Percentiles rank a stretch among this genome's conserved stretches.
Conservation (phyloP, 2,113 vertebrate species). For the Corydoras sp. region DNA sequence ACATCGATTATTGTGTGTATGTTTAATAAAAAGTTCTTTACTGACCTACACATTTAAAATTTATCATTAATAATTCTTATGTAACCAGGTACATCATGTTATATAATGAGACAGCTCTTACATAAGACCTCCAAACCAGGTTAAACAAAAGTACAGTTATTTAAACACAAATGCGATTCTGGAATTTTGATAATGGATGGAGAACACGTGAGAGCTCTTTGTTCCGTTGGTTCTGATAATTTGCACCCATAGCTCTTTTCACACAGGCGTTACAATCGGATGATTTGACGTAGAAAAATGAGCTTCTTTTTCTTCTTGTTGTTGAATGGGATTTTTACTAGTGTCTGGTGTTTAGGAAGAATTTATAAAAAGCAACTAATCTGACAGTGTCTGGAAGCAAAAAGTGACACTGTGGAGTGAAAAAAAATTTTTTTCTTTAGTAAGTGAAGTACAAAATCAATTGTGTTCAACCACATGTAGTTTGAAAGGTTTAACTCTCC, state of each 20-base stretch:
- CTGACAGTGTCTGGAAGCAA: neutral
- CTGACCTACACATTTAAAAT: constrained; percentile 33
- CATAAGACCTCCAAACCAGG: constrained; percentile 14
- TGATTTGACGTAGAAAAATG: neutral
- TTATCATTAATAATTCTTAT: constrained; percentile 31
- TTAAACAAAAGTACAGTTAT: neutral
- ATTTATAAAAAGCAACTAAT: neutral
- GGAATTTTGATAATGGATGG: neutral
- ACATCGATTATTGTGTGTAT: constrained; percentile 2
- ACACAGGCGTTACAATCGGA: neutral
- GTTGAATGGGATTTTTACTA: neutral
- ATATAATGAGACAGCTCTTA: constrained; percentile 34
- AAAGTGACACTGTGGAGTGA: no score
- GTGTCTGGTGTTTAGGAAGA: neutral
- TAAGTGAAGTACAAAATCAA: no score
- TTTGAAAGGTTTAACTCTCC: no score
- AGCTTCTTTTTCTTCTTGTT: neutral
- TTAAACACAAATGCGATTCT: no score
- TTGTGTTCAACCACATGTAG: no score
- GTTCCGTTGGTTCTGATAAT: neutral
- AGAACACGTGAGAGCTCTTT: neutral
- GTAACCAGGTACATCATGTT: constrained; percentile 38
- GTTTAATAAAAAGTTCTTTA: constrained; percentile 19
- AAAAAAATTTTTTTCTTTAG: no score
- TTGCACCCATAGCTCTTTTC: neutral